phyloP scores from a whole-genome alignment of 64 coral and sea anemone genomes.

The Dendronephthya gigantea region DNA sequence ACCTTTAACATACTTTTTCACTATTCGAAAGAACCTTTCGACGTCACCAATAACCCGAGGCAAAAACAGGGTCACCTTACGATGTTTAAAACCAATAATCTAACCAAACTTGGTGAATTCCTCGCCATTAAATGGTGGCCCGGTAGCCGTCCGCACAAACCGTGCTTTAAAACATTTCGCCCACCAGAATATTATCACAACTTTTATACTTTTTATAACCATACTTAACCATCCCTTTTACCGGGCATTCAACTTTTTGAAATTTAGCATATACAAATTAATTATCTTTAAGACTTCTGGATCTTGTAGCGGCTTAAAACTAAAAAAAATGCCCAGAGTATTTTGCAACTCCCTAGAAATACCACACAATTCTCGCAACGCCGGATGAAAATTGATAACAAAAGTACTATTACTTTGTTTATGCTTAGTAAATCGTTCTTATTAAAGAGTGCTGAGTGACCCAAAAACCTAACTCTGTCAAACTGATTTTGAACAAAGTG shows the following conservation, averaged over 20 bases:
- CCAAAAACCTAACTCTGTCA: no score
- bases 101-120: conserved; percentile 24
- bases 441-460: no score
- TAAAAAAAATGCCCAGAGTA: neutral
- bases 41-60: conserved; percentile 31
- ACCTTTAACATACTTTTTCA: conserved; percentile 36
- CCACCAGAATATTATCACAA: neutral
- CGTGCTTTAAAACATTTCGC: neutral
- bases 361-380: neutral
- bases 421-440: no score
- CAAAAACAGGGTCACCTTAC: conserved; percentile 30
- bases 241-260: neutral
- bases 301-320: neutral
- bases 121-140: conserved; percentile 20
- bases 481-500: no score
- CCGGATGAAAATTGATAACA: no score
- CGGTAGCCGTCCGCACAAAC: conserved; percentile 12
- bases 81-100: conserved; percentile 31
- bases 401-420: no score
- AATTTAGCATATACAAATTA: neutral
- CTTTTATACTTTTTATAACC: neutral
- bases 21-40: conserved; percentile 41
- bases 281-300: neutral
- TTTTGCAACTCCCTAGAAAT: neutral
- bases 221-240: neutral